Evolutionary conservation across 1,140 invertebrate species (phyloP), one percentile per base, ranked within the genome.

Genomic region (Anastatus disparis): DNA sequence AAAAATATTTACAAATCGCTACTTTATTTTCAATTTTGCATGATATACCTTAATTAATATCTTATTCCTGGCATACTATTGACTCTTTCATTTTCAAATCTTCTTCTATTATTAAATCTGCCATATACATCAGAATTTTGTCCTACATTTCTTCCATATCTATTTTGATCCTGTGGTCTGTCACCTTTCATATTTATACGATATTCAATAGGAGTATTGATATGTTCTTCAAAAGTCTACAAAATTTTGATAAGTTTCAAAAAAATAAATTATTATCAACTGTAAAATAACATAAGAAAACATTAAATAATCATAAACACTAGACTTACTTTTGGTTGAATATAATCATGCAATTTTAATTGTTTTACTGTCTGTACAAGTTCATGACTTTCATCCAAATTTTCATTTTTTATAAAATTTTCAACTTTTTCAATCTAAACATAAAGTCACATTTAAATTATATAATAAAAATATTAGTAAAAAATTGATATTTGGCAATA

Each of bases 351-450:
- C 40, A 84, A 81, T 58, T 77, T 78, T 1, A 89, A 76, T 48
- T 82, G 76, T 56, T 85, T 83, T 27, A 84, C 48, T 15, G 89
- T 74, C 46, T 82, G 75, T 6, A 80, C 73, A 26, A 89, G 82
- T 74, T 89, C 87, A 0, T 76, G 6, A 13, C 78, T 9, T 58
- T 87, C 83, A 56, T 81, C 74, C 59, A 82, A 74, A 1, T 83
- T 72, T 15, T 74, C 40, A n/a, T 75, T 71, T 44, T 82, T 62
- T 9, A 88, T 75, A 22, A 77, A 67, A n/a, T 74, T 62, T 74
- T 85, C 81, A 2, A 89, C 65, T 69, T 74, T 75, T 8, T 85
- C 79, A 38, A 90, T 74, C 81, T 90, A 74, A 64, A 86, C n/a
- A n/a, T n/a, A n/a, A n/a, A n/a, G n/a, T n/a, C n/a, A n/a, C n/a